Evolutionary conservation across 2,888 invertebrate species (phyloP).

Genomic region (Sminthurides aquaticus): DNA sequence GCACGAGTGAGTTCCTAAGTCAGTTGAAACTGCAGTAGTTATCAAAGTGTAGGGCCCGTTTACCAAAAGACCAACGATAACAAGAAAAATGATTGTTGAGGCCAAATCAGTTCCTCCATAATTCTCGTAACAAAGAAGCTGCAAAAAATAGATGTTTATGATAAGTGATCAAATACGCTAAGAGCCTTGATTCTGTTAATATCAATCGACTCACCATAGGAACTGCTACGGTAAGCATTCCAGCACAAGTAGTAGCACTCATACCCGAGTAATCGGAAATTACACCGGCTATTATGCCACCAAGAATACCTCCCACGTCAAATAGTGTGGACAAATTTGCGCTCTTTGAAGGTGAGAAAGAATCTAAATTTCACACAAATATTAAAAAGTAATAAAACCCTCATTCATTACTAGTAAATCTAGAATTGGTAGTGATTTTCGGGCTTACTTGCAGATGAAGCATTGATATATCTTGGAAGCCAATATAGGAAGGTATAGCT

Average conservation of each 20-base stretch:
- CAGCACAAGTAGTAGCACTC: conserved; percentile 78
- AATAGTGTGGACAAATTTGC: conserved; percentile 74
- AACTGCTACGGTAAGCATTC: conserved; percentile 70
- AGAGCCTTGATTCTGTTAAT: background rate
- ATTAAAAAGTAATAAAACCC: background rate
- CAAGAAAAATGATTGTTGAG: conserved; percentile 60
- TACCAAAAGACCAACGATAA: conserved; percentile 72
- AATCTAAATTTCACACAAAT: too few species aligned
- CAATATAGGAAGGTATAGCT: conserved; percentile 96
- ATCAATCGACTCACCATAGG: conserved; percentile 59
- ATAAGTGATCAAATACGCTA: background rate
- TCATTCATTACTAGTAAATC: background rate
- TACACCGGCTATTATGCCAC: conserved; percentile 79
- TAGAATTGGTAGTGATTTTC: background rate
- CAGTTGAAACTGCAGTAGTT: conserved; percentile 92
- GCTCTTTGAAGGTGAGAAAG: conserved; percentile 60
- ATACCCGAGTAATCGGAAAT: conserved; percentile 74
- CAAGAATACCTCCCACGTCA: conserved; percentile 83
- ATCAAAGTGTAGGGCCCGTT: conserved; percentile 95
- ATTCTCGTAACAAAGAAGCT: conserved; percentile 73
- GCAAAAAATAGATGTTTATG: conserved; percentile 43
- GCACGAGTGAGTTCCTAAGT: conserved; percentile 80
- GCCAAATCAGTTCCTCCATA: conserved; percentile 59
- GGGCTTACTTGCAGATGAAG: conserved; percentile 49
- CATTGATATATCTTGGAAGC: conserved; percentile 82